Base-by-base conservation (phyloP, 2,797 vertebrate genomes). In the Vespertilio murinus region DNA sequence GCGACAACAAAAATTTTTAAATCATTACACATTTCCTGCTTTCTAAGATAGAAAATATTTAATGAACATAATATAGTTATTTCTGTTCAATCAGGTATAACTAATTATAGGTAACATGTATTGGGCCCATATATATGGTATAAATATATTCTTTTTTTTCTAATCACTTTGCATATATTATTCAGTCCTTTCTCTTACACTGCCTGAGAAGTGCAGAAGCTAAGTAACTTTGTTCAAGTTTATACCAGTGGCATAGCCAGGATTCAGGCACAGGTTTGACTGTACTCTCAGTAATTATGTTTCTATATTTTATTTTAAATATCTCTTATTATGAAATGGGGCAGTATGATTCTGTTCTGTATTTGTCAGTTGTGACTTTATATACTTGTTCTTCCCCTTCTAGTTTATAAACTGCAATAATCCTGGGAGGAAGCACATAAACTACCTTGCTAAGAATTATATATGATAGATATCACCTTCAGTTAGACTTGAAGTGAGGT, bases 21-120 rank as follows among this genome's bases (percentile, higher is more conserved):
- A 47, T 30, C 18, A 52, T 74, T 75, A 49, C 45, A 75, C 45
- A 82, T 83, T 86, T 94, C 18, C 52, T 94, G 18, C 54, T 94
- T 94, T 94, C 47, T 91, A 74, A 83, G 52, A 71, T 65, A 54
- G 35, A 90, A 86, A 38, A 69, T 59, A 84, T n/a, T 80, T 61
- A 78, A 38, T 83, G 65, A 78, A 33, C 42, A 23, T 75, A n/a
- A 52, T 64, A 80, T 33, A 77, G 78, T 84, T 93, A 61, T 78
- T 90, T 90, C 92, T 88, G 8, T 93, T 87, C 67, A 79, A 35
- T 86, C 47, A 69, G 14, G 16, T 79, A 91, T 91, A 90, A 94
- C 69, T 93, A 81, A 82, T 80, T 88, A 45, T 77, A 40, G 30
- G 2, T 91, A 70, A 86, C 23, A 82, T 90, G 90, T 95, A 80